Base-by-base conservation (phyloP, 2,888 invertebrate genomes). In the Hirtodrosophila alboralis region DNA sequence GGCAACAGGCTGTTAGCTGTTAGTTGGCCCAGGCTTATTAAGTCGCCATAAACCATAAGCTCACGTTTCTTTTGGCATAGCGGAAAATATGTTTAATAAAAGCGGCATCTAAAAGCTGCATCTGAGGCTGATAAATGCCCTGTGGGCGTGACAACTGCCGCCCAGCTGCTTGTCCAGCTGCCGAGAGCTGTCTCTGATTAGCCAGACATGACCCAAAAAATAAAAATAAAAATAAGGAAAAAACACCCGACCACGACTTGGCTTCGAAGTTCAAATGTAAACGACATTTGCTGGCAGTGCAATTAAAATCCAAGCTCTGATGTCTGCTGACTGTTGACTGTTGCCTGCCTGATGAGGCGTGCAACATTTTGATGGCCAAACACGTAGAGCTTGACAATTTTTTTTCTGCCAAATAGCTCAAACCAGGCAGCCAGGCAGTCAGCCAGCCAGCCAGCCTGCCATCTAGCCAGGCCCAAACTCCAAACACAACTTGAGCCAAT, bases 1-100 rank as follows among this genome's bases (percentile, higher is more conserved):
- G 72, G 70, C 73, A 77, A 75, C 73, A 58, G 68, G 84, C 79
- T 61, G 65, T 51, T 60, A 54, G 69, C 81, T 45, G 37, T 30
- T 40, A 37, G 51, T 41, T 62, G 63, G 59, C 81, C 81, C 57
- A 48, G 65, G 79, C 85, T 81, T 85, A 81, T 81, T 81, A 84
- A 81, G 81, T 76, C 76, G 68, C 79, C 75, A 80, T 84, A 80
- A 84, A 80, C 72, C 79, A 84, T 84, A 84, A 84, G 84, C 84
- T 80, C 79, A 84, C 84, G 79, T 79, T 84, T 84, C 66, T 27
- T 31, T 60, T 34, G 48, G 36, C 59, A 47, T 49, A 34, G 57
- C 72, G 63, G 58, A 72, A 72, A 71, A 73, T 72, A 61, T 72
- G 71, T 72, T 80, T 84, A 80, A 84, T 81, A 84, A 72, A 80